Evolutionary conservation across 2,888 invertebrate genomes (phyloP), one percentile per base, ranked within the genome.

Genomic region (Drymonia ruficornis): DNA sequence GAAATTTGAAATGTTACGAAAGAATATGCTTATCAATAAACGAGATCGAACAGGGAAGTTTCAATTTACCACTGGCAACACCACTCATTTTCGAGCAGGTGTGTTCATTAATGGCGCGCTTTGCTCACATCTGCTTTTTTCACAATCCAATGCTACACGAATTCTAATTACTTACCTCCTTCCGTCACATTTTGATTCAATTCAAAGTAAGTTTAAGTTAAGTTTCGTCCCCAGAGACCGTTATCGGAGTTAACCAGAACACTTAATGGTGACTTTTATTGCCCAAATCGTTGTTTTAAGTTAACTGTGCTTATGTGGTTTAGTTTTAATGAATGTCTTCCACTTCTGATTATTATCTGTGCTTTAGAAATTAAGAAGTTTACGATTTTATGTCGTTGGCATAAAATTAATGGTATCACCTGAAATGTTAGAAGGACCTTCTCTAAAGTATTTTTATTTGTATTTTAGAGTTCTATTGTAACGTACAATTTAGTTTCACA

Each of bases 81-180:
- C 76, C 68, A 61, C 61, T 59, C 64, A 78, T 72, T 68, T 77
- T 76, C 50, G 63, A 75, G 89, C 91, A 90, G 91, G 90, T 90
- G 91, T 82, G 76, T 63, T 75, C 79, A 78, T 83, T 84, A 85
- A 84, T 85, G 79, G 80, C 80, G 76, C 82, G 80, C 84, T 81
- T 81, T 78, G 78, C 72, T 66, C 74, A 84, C 91, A 91, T 90
- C 91, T 91, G 91, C 90, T 86, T 89, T 87, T 87, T 88, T 81
- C 80, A 84, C 84, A 84, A 87, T 85, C 79, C 81, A 84, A 84
- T 74, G 50, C 72, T 73, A 75, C 79, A 81, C 84, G 72, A 84
- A 86, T 87, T 86, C 80, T 82, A 86, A 89, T 85, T 86, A 81
- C 74, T 66, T 60, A 68, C 69, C 71, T 72, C 78, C 74, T 66